Percentiles rank a stretch among this genome's conserved stretches.
Conservation (phyloP, 2,888 invertebrate species). For the Mesodorylaimus sp. region DNA sequence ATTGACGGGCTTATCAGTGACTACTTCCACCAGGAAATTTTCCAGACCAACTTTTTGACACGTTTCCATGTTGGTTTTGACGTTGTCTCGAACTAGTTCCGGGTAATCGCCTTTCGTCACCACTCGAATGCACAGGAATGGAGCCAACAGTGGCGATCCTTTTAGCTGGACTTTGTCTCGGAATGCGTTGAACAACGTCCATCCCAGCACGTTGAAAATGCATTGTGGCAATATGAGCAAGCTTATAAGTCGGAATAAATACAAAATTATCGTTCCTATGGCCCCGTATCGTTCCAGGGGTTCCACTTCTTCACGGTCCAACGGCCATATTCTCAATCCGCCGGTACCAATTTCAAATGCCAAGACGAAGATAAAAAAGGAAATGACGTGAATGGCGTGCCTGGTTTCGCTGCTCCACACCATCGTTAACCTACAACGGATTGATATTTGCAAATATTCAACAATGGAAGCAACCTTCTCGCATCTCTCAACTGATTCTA, state of each 20-base stretch:
- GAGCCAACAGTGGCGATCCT: constrained; percentile 72
- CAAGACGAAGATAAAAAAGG: constrained; percentile 1
- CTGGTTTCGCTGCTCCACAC: not conserved
- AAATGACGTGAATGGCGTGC: constrained; percentile 9
- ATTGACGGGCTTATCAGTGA: constrained; percentile 54
- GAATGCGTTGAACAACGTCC: constrained; percentile 77
- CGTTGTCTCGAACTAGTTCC: constrained; percentile 66
- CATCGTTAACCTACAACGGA: not conserved
- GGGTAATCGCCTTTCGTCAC: constrained; percentile 87
- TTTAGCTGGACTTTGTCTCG: constrained; percentile 71
- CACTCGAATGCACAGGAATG: constrained; percentile 78
- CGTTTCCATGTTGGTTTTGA: constrained; percentile 62
- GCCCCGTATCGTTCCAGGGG: constrained; percentile 18
- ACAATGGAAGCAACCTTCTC: too few relatives aligned
- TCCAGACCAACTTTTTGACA: constrained; percentile 74
- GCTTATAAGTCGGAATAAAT: constrained; percentile 22
- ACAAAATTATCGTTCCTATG: constrained; percentile 21
- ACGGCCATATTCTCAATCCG: not conserved
- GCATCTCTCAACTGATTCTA: too few relatives aligned
- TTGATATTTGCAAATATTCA: too few relatives aligned
- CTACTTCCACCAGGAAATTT: constrained; percentile 86
- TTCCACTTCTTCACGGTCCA: constrained; percentile 4
- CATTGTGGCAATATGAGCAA: constrained; percentile 30
- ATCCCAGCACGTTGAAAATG: constrained; percentile 35
- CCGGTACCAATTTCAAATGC: constrained; percentile 8